Base-by-base conservation (phyloP, 2,113 vertebrate species). In the Polyodon spathula region DNA sequence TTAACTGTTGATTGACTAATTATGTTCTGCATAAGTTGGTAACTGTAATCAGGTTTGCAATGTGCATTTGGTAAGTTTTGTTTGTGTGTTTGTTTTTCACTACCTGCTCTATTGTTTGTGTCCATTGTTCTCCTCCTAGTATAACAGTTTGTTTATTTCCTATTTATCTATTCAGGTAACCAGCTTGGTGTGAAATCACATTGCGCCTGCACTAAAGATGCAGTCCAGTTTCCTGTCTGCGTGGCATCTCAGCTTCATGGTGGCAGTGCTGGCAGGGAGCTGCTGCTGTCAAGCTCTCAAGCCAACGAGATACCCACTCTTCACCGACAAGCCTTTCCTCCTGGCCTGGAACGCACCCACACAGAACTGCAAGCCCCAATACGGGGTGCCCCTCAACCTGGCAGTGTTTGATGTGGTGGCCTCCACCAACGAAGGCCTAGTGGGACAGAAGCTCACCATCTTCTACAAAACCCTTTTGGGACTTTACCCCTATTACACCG, bases 301-400 rank as follows among this genome's bases (percentile, higher is more conserved):
- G 70, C 85, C 92, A 14, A 84, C 94, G 5, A 78, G 79, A 43
- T 63, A 83, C 70, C 96, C 95, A 9, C 75, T 93, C 54, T 86
- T 92, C 61, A 86, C 88, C 0, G 77, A 84, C 62, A 90, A 92
- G 66, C 93, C 95, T 56, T 84, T 98, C 64, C 70, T 96, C 56
- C 86, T 97, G 3, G 90, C 87, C 6, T 99, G 95, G 95, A 95
- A 97, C 1, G 90, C 87, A 57, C 96, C 95, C 4, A 97, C 92
- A 1, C 92, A 96, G 71, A 91, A 93, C 70, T 99, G 94, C 64
- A 71, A 65, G 61, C 90, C 90, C 0, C 85, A 91, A 43, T 89
- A 91, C 63, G 69, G 83, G 0, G 80, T 99, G 43, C 58, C 66
- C 0, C 79, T 97, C 12, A 81, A 91, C 71, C 76, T 93, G 59